Base-by-base conservation (phyloP, 2,113 vertebrate species). In the Dicerorhinus sumatrensis region DNA sequence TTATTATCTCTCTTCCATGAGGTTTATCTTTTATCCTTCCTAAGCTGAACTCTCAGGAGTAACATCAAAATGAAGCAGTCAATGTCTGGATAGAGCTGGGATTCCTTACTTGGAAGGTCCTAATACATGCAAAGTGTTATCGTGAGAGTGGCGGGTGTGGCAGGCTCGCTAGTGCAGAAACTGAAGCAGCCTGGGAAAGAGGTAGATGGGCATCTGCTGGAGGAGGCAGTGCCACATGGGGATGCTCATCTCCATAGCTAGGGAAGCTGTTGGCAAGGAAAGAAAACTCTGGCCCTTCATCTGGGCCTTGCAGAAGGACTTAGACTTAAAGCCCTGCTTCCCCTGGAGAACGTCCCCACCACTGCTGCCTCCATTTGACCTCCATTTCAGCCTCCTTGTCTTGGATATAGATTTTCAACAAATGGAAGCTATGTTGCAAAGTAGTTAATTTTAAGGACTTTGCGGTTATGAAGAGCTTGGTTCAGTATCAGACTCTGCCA, bases 11-110 rank as follows among this genome's bases (percentile, higher is more conserved):
- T n/a, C 46, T 31, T 12, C 62, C 70, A 33, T 48, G 54, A 65
- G 33, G 54, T 86, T 95, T 75, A 3, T 5, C 86, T 94, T 83
- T 92, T 42, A 20, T 90, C 51, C 42, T 81, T 73, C 63, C 36
- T 73, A 25, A 79, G 48, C 16, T 8, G 48, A 54, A 75, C 51
- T 54, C n/a, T 69, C n/a, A 12, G 65, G 73, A 62, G 8, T 80
- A 60, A 36, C 63, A 75, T 62, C 27, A 46, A 70, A 87, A 54
- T 31, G 33, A 81, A 79, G 56, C 36, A n/a, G 13, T 82, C 46
- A 8, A 2, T 39, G 63, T 90, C 69, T 72, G 51, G 42, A 33
- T 2, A 65, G 54, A 51, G 75, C 31, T 85, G 89, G 36, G 82
- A 25, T 69, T 62, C 72, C 48, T 72, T 70, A 25, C 80, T n/a